Conservation (phyloP, 2,113 vertebrate species). For the Heterotis niloticus region DNA sequence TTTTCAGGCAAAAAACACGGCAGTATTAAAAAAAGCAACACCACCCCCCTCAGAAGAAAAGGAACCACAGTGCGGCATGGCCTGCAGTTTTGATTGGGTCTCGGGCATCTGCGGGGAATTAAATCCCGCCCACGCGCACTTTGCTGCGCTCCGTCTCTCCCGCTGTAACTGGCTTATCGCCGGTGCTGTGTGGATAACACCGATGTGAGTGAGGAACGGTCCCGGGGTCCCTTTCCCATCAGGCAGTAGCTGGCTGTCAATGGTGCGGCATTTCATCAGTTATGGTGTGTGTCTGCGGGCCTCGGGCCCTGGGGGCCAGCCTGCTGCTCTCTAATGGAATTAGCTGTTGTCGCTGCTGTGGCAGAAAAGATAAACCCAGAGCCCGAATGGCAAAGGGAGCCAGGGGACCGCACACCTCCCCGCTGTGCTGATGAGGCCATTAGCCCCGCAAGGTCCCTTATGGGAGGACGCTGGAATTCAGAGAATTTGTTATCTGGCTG, state of each 20-base stretch:
- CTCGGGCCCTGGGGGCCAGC: not conserved
- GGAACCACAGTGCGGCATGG: not conserved
- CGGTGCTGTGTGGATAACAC: not conserved
- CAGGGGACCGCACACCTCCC: conserved; percentile 47
- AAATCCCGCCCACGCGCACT: no score
- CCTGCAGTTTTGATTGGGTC: not conserved
- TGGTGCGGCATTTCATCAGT: not conserved
- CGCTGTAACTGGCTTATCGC: not conserved
- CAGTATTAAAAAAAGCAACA: not conserved
- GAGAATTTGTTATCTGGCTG: conserved; percentile 1
- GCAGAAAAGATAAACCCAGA: conserved; percentile 33
- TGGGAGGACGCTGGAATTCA: conserved; percentile 11
- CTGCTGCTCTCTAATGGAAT: not conserved
- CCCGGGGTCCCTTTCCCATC: not conserved
- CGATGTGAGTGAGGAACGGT: no score
- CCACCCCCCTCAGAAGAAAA: not conserved
- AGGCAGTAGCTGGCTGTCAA: not conserved
- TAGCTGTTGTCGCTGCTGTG: not conserved
- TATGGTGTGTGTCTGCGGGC: not conserved
- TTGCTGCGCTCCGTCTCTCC: no score
- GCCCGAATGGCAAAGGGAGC: conserved; percentile 48
- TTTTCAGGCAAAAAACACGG: not conserved
- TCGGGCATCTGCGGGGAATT: not conserved
- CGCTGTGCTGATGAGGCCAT: conserved; percentile 57
- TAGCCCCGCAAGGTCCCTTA: conserved; percentile 53